phyloP scores from a whole-genome alignment of 2,113 vertebrate species.

The Vulpes ferrilata region DNA sequence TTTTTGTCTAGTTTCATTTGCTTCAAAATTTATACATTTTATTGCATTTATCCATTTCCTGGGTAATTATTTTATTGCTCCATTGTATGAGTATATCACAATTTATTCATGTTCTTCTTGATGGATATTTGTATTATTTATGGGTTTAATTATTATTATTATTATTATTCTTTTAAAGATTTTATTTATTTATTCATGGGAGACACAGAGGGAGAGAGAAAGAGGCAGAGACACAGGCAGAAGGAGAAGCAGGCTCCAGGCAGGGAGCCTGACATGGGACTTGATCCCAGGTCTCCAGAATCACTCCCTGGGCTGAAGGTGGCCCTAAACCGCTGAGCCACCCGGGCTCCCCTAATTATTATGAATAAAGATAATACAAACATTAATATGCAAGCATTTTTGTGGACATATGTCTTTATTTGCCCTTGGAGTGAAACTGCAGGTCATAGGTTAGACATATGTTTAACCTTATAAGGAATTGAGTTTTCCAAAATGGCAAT shows the following conservation, averaged over 20 bases:
- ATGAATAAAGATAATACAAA: neutral
- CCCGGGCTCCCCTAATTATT: neutral
- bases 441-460: neutral
- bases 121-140: neutral
- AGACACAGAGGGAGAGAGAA: no score
- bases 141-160: neutral
- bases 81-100: neutral
- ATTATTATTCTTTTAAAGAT: neutral
- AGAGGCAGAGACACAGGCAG: no score
- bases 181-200: no score
- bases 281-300: no score
- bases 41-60: neutral
- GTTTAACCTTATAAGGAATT: neutral
- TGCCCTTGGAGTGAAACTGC: neutral
- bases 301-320: no score
- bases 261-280: no score
- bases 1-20: neutral
- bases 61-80: neutral
- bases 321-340: no score
- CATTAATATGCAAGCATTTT: neutral
- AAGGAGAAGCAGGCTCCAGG: no score
- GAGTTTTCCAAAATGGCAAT: neutral
- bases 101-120: neutral
- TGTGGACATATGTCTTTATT: neutral
- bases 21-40: neutral